Conservation (phyloP, 2,888 invertebrate species). For the Geophilus truncorum region DNA sequence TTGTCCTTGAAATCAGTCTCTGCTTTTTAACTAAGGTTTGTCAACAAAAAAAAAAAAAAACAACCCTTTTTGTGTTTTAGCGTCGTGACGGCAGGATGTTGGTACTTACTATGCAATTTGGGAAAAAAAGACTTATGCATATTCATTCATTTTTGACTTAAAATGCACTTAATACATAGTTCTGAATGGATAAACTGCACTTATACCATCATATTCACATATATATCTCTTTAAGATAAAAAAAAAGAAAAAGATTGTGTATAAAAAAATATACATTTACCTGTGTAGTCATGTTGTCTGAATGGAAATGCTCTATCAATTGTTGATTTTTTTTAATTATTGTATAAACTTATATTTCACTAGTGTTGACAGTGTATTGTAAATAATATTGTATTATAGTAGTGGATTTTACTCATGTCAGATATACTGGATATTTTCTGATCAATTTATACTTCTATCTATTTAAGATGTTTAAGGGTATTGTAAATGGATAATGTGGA, state of each 20-base stretch:
- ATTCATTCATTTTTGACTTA: slow-evolving; percentile 28
- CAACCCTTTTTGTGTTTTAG: background rate
- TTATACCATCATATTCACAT: slow-evolving; percentile 4
- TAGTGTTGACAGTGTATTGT: slow-evolving; percentile 21
- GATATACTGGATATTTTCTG: slow-evolving; percentile 33
- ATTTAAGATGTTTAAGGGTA: slow-evolving; percentile 30
- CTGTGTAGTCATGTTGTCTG: slow-evolving; percentile 25
- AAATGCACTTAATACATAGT: background rate
- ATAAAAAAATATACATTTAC: background rate
- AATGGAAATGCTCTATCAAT: background rate
- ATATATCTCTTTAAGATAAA: background rate
- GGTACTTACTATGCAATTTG: slow-evolving; percentile 32
- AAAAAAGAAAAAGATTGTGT: background rate
- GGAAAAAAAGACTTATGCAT: slow-evolving; percentile 29
- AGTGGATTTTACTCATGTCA: slow-evolving; percentile 30
- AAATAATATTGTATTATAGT: slow-evolving; percentile 33
- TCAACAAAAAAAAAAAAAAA: background rate
- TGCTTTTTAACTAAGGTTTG: background rate
- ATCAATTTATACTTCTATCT: slow-evolving; percentile 33
- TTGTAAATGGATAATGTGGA: slow-evolving; percentile 14
- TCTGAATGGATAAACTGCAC: slow-evolving; percentile 8
- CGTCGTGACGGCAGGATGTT: background rate
- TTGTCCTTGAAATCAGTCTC: slow-evolving; percentile 3
- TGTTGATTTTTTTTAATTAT: background rate
- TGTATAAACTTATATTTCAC: slow-evolving; percentile 18